Conservation (phyloP, 2,113 vertebrate species). For the Grammomys dolichurus region DNA sequence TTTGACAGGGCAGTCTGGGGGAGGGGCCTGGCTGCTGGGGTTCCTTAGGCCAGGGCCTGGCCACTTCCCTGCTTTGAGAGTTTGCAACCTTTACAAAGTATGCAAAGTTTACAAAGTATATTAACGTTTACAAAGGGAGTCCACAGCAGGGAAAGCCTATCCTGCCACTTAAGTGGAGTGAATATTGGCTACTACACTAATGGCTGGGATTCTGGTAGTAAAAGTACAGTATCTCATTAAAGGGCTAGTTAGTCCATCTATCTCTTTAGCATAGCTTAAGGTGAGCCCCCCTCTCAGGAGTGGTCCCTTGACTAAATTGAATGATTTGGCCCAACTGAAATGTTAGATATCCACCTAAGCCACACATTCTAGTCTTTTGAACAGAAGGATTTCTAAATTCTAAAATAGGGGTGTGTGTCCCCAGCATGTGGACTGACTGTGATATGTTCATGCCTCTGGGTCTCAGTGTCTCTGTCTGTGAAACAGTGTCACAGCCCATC, state of each 20-base stretch:
- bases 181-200: too few species aligned
- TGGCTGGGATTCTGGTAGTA: not conserved
- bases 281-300: not conserved
- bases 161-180: too few species aligned
- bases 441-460: not conserved
- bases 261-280: not conserved
- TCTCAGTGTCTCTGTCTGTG: not conserved
- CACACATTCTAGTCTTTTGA: not conserved
- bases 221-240: not conserved
- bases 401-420: rapidly evolving
- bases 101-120: not conserved
- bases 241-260: not conserved
- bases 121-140: too few species aligned
- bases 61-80: too few species aligned
- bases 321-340: not conserved
- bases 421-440: not conserved
- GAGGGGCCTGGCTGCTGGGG: too few species aligned
- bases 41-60: too few species aligned
- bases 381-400: not conserved
- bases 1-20: too few species aligned
- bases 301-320: not conserved
- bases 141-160: too few species aligned
- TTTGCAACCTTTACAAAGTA: too few species aligned
- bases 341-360: not conserved
- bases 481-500: not conserved